Percentiles rank a stretch among this genome's conserved stretches.
Conservation (phyloP, 2,888 invertebrate genomes). For the Mellilla xanthometata region DNA sequence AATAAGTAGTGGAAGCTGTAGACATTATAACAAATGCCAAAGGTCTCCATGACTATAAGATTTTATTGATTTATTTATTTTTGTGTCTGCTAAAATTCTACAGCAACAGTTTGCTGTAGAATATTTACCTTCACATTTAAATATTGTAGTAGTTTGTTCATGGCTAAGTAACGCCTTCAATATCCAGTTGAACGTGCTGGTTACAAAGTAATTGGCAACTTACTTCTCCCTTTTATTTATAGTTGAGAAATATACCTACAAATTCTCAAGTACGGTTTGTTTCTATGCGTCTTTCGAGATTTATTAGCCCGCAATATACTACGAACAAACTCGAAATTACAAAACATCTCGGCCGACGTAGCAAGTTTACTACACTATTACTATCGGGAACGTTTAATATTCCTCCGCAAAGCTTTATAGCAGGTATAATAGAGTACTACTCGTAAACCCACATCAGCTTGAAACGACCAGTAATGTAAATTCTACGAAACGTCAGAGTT, state of each 20-base stretch:
- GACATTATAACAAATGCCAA: too few relatives aligned
- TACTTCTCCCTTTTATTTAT: too few relatives aligned
- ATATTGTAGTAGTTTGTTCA: not conserved
- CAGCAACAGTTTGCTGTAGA: too few relatives aligned
- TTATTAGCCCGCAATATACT: conserved; percentile 4
- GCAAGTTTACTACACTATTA: conserved; percentile 22
- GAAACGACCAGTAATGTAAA: conserved; percentile 37
- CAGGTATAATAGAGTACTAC: conserved; percentile 36
- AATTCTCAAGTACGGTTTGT: too few relatives aligned
- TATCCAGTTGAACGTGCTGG: too few relatives aligned
- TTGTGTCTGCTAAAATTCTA: too few relatives aligned
- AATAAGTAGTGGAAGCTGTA: too few relatives aligned
- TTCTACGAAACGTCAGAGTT: conserved; percentile 48
- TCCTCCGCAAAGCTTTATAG: conserved; percentile 21
- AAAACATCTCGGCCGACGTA: conserved; percentile 20
- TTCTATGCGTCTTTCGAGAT: conserved; percentile 1
- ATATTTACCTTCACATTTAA: conserved; percentile 11
- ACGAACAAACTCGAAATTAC: conserved; percentile 14
- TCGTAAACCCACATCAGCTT: conserved; percentile 31
- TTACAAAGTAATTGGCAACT: too few relatives aligned
- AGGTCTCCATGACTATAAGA: not conserved
- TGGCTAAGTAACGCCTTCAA: too few relatives aligned
- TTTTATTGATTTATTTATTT: too few relatives aligned
- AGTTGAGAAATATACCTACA: too few relatives aligned
- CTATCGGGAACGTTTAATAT: conserved; percentile 20